Evolutionary conservation across 2,113 vertebrate genomes (phyloP), one percentile per base, ranked within the genome.

Genomic region (Seriola aureovittata): DNA sequence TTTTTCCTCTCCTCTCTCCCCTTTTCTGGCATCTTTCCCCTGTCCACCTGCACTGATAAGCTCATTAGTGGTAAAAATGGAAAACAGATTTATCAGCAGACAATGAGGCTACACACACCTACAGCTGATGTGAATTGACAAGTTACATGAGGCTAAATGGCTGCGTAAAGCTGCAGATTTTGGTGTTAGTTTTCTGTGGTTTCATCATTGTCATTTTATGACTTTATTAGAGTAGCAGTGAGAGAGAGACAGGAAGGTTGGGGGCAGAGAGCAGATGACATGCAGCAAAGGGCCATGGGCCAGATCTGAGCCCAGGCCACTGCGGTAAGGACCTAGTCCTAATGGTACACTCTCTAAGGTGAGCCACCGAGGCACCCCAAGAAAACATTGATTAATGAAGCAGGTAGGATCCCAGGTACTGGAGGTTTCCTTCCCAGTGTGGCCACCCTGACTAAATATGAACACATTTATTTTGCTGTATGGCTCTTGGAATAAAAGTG

Each of bases 401-500:
- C 17, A 55, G 17, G 12, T 42, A 19, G 12, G 12, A 42, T 55
- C 52, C 5, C 4, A 32, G 10, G 9, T 2, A 72, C 42, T 52
- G 4, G 4, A 17, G 14, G 29, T 58, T 40, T 16, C 8, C 46
- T 52, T 59, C 5, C 13, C 36, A 40, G 2, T 23, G 23, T n/a
- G 8, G 8, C n/a, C 11, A 19, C 4, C 13, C 16, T 40, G 8
- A 23, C 23, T 44, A 5, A 62, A 69, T 57, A 54, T 54, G 8
- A 17, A n/a, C 29, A 8, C 21, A 19, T 65, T 32, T 34, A 59
- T 68, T 60, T 44, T n/a, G 23, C 68, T 60, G 64, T 29, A n/a
- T 40, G 23, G 52, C 78, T 74, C 32, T 67, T 67, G 29, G 29
- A 34, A 58, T 58, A 9, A 44, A 68, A 55, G 8, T 64, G n/a